Percentiles rank a stretch among this genome's conserved stretches.
Evolutionary conservation across 1,140 invertebrate genomes (phyloP).

Genomic region (Hyphantria cunea): DNA sequence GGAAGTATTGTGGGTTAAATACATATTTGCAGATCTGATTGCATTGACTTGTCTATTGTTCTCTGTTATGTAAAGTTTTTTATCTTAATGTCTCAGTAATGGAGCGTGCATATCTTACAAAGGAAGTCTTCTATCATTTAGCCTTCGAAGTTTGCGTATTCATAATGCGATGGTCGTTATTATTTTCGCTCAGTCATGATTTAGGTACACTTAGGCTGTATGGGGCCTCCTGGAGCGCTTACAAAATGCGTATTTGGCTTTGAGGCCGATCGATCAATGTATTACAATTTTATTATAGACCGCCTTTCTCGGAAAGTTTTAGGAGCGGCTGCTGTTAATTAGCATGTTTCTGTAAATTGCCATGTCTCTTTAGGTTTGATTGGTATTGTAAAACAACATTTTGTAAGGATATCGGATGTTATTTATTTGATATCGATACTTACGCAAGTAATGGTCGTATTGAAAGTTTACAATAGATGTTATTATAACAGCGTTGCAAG

Average conservation of each 20-base stretch:
- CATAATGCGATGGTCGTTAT: slow-evolving; percentile 17
- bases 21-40: not conserved
- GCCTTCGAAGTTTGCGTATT: slow-evolving; percentile 6
- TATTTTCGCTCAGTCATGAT: slow-evolving; percentile 33
- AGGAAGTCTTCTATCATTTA: slow-evolving; percentile 20
- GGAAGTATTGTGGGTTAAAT: slow-evolving; percentile 8
- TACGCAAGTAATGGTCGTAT: too few relatives aligned
- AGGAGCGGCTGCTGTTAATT: slow-evolving; percentile 14
- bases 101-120: not conserved
- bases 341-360: slow-evolving; percentile 26
- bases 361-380: slow-evolving; percentile 17
- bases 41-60: not conserved
- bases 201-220: slow-evolving; percentile 27
- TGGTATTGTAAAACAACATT: slow-evolving; percentile 12
- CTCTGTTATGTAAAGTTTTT: not conserved
- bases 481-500: too few relatives aligned
- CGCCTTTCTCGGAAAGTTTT: slow-evolving; percentile 12
- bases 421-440: too few relatives aligned
- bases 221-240: slow-evolving; percentile 30
- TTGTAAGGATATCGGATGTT: slow-evolving; percentile 12
- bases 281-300: slow-evolving; percentile 19
- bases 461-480: too few relatives aligned
- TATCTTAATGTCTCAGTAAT: not conserved
- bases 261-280: slow-evolving; percentile 25
- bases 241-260: slow-evolving; percentile 28